phyloP scores from a whole-genome alignment of 2,797 vertebrate genomes.

The Poecilia wingei region DNA sequence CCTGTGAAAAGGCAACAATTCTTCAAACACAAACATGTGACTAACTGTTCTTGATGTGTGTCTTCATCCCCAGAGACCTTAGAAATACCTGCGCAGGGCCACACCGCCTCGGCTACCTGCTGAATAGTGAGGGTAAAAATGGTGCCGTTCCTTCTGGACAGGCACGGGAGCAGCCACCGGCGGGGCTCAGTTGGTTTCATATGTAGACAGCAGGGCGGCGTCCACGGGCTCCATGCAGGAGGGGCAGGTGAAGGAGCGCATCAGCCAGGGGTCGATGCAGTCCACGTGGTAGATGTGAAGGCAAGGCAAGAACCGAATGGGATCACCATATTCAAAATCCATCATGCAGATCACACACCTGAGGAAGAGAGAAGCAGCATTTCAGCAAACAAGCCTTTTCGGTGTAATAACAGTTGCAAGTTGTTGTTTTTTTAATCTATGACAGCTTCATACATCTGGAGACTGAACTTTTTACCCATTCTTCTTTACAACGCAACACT shows the following conservation, averaged over 20 bases:
- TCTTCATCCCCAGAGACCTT: conserved; percentile 21
- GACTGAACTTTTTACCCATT: not conserved
- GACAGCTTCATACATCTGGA: not conserved
- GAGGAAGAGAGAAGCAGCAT: not conserved
- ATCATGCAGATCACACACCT: conserved; percentile 93
- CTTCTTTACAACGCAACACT: not conserved
- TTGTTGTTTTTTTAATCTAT: not conserved
- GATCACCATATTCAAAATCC: conserved; percentile 87
- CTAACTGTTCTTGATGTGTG: conserved; percentile 20
- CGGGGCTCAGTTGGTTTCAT: conserved; percentile 82
- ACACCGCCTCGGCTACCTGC: conserved; percentile 33
- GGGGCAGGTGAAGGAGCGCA: conserved; percentile 91
- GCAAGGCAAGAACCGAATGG: conserved; percentile 88
- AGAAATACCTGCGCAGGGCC: conserved; percentile 38
- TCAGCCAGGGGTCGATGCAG: conserved; percentile 90
- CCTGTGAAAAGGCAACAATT: not conserved
- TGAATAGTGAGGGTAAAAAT: conserved; percentile 38
- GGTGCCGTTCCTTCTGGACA: conserved; percentile 52
- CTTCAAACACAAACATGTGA: conserved; percentile 8
- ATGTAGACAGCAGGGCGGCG: conserved; percentile 86
- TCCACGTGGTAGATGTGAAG: conserved; percentile 89
- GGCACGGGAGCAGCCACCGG: conserved; percentile 21
- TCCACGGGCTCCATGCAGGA: conserved; percentile 92
- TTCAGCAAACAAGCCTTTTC: not conserved
- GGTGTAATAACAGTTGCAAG: not conserved